Base-by-base conservation (phyloP, 2,888 invertebrate species). In the Lithophane ornitopus region DNA sequence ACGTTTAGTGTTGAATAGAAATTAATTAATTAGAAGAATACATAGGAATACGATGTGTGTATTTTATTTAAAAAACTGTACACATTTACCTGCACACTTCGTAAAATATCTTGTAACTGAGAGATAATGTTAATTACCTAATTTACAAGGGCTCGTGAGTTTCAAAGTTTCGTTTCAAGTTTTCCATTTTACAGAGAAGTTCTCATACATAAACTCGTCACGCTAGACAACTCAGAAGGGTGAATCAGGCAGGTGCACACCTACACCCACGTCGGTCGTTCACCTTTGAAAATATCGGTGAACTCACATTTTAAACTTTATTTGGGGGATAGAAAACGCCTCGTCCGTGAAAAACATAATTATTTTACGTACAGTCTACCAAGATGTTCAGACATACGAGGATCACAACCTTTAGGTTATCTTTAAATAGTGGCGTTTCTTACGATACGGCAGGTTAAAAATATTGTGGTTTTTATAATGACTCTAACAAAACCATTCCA, bases 191-290 rank as follows among this genome's bases (percentile, higher is more conserved):
- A 73, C 52, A 28, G 28, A 14, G n/a, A 77, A 80, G 54, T 81
- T 77, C 54, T 26, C 81, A 49, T 22, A 56, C 41, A 16, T 9
- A 77, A 14, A 39, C 4, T 56, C 62, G 77, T 75, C 81, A 81
- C 81, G 77, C 46, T 49, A 41, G n/a, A 62, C 14, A 34, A 16
- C 6, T 16, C n/a, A 41, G 46, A n/a, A 7, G 76, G 77, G 73
- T 46, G 61, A 34, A 7, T 22, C 81, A 41, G 28, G 54, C 81
- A 77, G 77, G 62, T 77, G 81, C 26, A 7, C 28, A n/a, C 39
- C 9, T 12, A n/a, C 46, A 74, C 62, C 54, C 54, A 81, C 77
- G 61, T 14, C 14, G 62, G 46, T 62, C 54, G 44, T 74, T 77
- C 61, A 74, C 75, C 61, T 77, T 61, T 81, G 2, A 28, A 61